Percentiles rank a stretch among this genome's conserved stretches.
Evolutionary conservation across 2,113 vertebrate species (phyloP).

Genomic region (Zosterops hypoxanthus): DNA sequence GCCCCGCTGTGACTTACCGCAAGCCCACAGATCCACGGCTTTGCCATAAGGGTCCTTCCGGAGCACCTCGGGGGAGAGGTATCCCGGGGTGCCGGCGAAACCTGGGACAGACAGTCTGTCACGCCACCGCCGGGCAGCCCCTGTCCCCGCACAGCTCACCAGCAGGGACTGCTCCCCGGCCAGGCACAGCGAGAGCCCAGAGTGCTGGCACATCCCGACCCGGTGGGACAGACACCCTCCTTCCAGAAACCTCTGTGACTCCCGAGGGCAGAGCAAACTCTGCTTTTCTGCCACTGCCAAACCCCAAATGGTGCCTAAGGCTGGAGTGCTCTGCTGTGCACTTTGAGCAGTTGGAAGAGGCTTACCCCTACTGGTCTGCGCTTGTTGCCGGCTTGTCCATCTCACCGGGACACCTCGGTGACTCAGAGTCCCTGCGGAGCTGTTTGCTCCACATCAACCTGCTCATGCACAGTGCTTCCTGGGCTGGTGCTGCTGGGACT

Average conservation of each 20-base stretch:
- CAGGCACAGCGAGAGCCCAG: rapidly evolving
- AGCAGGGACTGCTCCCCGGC: not conserved
- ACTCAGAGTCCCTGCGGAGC: not conserved
- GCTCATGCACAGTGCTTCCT: not conserved
- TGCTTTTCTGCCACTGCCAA: not conserved
- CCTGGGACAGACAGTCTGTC: constrained; percentile 69
- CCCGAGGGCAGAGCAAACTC: not conserved
- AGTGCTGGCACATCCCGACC: not conserved
- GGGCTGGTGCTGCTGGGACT: not conserved
- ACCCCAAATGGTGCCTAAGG: not conserved
- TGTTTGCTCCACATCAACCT: not conserved
- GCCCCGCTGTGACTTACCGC: constrained; percentile 77
- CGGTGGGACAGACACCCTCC: rapidly evolving
- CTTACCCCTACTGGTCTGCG: not conserved
- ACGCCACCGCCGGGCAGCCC: not conserved
- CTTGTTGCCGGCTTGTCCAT: not conserved
- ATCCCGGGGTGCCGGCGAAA: constrained; percentile 83
- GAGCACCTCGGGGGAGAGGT: constrained; percentile 89
- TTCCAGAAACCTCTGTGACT: not conserved
- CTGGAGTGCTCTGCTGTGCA: not conserved
- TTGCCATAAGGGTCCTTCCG: constrained; percentile 96
- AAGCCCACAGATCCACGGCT: constrained; percentile 95
- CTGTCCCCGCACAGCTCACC: not conserved
- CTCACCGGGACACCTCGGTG: not conserved
- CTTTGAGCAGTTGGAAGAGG: not conserved